These are phyloP conservation scores for Temnothorax unifasciatus DNA, from an alignment of 2,888 invertebrate species.

Conservation along the genomic window DNA sequence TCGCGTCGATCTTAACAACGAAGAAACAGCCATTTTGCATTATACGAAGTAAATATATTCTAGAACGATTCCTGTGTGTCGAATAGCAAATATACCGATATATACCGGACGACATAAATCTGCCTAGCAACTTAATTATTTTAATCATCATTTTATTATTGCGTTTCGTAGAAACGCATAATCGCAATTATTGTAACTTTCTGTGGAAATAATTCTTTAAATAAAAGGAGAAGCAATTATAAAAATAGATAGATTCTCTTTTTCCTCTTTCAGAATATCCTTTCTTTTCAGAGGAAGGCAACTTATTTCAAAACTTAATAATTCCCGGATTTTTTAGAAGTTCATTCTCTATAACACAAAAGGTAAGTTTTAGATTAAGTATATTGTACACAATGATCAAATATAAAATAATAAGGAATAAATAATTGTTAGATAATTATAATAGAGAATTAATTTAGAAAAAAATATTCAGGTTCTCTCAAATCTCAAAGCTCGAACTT, in stretches of 20 bases:
- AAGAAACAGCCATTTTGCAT: slow-evolving; percentile 40
- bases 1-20: slow-evolving; percentile 19
- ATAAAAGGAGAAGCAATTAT: slow-evolving; percentile 68
- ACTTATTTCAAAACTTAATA: background rate
- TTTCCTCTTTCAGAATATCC: background rate
- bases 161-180: slow-evolving; percentile 55
- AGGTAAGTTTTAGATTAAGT: slow-evolving; percentile 32
- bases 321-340: background rate
- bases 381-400: background rate
- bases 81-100: slow-evolving; percentile 58
- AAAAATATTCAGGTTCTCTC: too few relatives aligned
- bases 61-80: slow-evolving; percentile 55
- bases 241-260: background rate
- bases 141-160: slow-evolving; percentile 69
- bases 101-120: slow-evolving; percentile 55
- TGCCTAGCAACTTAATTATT: slow-evolving; percentile 68
- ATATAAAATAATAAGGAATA: background rate
- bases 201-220: slow-evolving; percentile 71
- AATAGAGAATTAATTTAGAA: too few relatives aligned
- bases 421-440: background rate
- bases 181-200: slow-evolving; percentile 70
- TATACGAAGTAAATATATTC: slow-evolving; percentile 33
- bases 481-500: too few relatives aligned
- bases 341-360: background rate
- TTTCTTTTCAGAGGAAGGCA: background rate